Percentiles rank a stretch among this genome's conserved stretches.
Conservation (phyloP, 1,140 invertebrate genomes). For the Camponotus vicinus region DNA sequence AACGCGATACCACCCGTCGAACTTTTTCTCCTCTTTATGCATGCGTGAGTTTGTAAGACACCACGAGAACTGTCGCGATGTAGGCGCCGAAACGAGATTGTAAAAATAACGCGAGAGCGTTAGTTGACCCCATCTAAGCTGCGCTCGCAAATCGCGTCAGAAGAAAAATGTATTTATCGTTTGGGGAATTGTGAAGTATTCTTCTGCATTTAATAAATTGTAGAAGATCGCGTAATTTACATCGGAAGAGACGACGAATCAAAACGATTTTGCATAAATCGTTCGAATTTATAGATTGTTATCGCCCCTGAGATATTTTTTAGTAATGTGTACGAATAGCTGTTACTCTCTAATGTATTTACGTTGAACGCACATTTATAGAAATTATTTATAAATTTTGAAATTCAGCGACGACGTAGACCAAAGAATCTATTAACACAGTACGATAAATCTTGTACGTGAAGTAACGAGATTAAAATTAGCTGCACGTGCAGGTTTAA, state of each 20-base stretch:
- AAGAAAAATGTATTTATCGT: conserved; percentile 57
- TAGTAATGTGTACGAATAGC: conserved; percentile 1
- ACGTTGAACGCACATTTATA: conserved; percentile 13
- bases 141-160: conserved; percentile 64
- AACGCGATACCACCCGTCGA: conserved; percentile 80
- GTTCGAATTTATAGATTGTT: conserved; percentile 14
- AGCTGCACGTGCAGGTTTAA: background rate
- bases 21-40: conserved; percentile 68
- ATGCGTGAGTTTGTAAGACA: conserved; percentile 62
- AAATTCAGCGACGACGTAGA: background rate
- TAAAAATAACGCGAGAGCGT: conserved; percentile 72
- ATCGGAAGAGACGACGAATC: background rate
- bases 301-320: conserved; percentile 1
- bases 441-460: conserved; percentile 15
- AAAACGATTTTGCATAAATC: conserved; percentile 18
- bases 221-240: conserved; percentile 21
- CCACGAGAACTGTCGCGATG: conserved; percentile 47
- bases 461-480: background rate
- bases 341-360: conserved; percentile 40
- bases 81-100: conserved; percentile 66
- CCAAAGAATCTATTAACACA: background rate
- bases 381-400: conserved; percentile 27
- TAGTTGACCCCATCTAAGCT: conserved; percentile 30
- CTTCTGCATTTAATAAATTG: conserved; percentile 18
- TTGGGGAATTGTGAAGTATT: conserved; percentile 61